Conservation (phyloP, 2,113 vertebrate genomes). For the Bungarus multicinctus region DNA sequence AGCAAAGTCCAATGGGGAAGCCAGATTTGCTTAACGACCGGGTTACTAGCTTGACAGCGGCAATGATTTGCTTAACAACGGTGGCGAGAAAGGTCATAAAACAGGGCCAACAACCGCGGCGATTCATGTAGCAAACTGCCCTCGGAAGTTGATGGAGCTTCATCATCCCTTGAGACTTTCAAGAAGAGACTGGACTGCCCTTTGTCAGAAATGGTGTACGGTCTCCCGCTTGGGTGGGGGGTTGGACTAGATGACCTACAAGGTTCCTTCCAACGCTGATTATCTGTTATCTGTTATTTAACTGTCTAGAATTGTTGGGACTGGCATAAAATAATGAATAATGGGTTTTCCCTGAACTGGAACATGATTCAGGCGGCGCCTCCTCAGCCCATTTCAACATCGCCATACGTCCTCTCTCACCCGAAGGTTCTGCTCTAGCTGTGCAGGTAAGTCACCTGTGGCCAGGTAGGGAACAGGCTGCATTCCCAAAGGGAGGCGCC, state of each 20-base stretch:
- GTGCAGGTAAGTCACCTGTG: not conserved
- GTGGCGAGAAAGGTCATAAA: too few species aligned
- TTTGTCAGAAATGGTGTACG: too few species aligned
- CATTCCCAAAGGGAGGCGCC: not conserved
- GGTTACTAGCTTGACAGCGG: not conserved
- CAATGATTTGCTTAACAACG: not conserved
- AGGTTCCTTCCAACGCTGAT: too few species aligned
- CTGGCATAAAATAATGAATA: not conserved
- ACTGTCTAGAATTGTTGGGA: not conserved
- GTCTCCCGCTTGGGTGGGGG: too few species aligned
- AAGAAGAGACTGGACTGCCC: too few species aligned
- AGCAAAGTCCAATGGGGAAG: not conserved
- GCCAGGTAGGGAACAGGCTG: not conserved
- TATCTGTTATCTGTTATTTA: too few species aligned
- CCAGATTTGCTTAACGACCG: not conserved
- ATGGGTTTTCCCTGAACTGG: not conserved
- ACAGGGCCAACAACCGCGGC: not conserved
- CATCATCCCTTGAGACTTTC: too few species aligned
- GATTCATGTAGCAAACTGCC: not conserved
- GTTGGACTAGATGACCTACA: too few species aligned
- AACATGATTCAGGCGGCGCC: fast-evolving
- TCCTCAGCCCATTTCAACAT: not conserved
- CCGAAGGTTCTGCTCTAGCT: not conserved
- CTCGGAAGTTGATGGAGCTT: too few species aligned
- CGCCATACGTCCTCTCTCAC: not conserved